phyloP scores from a whole-genome alignment of 2,797 vertebrate species.

The Allobates femoralis region DNA sequence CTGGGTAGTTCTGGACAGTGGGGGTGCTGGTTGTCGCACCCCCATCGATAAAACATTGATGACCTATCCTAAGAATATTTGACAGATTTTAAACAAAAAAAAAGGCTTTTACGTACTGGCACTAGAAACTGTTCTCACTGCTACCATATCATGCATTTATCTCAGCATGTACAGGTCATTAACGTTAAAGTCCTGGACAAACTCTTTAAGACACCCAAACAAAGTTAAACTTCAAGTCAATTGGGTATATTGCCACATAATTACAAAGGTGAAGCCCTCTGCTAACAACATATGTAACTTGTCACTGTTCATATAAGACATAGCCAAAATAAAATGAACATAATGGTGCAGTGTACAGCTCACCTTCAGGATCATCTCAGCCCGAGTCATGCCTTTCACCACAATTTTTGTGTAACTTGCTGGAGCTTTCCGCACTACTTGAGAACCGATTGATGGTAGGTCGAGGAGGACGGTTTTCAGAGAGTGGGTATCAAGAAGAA shows the following conservation, averaged over 20 bases:
- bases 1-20: too few relatives aligned
- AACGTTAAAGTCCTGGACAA: too few relatives aligned
- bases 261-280: neutral
- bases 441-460: conserved; percentile 95
- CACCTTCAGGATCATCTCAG: conserved; percentile 99
- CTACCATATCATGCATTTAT: too few relatives aligned
- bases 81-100: too few relatives aligned
- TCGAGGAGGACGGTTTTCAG: conserved; percentile 96
- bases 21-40: too few relatives aligned
- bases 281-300: neutral
- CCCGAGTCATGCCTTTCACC: conserved; percentile 99
- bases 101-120: too few relatives aligned
- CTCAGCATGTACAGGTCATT: too few relatives aligned
- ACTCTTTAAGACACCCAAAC: neutral
- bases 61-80: too few relatives aligned
- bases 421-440: conserved; percentile 96
- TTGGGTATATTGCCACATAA: neutral
- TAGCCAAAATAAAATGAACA: neutral
- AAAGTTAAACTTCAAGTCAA: neutral
- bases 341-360: conserved; percentile 24
- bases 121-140: too few relatives aligned
- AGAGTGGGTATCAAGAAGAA: conserved; percentile 96
- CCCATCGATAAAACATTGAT: too few relatives aligned
- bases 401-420: conserved; percentile 99
- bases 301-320: neutral